Percentiles rank a stretch among this genome's conserved stretches.
These are phyloP conservation scores for Hylia prasina DNA, from an alignment of 2,113 vertebrate species.

Conservation along the genomic window DNA sequence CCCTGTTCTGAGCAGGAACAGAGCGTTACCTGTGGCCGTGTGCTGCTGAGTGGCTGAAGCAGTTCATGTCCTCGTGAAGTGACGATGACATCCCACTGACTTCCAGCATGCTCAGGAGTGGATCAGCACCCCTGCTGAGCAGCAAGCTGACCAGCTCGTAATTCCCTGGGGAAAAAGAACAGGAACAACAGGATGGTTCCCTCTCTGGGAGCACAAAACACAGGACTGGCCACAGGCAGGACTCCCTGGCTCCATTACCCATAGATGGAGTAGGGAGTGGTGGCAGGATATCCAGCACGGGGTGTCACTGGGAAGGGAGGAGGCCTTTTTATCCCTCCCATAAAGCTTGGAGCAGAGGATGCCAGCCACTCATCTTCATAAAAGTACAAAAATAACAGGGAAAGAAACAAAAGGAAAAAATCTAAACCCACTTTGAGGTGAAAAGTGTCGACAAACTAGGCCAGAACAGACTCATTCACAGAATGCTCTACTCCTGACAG, in stretches of 20 bases:
- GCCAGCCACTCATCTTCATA: background rate
- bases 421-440: background rate
- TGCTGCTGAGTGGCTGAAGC: conserved; percentile 94
- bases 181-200: background rate
- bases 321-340: background rate
- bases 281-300: background rate
- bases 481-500: background rate
- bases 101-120: conserved; percentile 84
- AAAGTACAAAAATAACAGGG: background rate
- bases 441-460: background rate
- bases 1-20: accelerated
- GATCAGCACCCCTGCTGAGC: conserved; percentile 87
- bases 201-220: background rate
- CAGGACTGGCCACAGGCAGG: background rate
- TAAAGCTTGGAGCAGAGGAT: background rate
- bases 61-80: conserved; percentile 94
- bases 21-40: conserved; percentile 89
- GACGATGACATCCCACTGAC: conserved; percentile 85
- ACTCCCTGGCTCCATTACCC: accelerated
- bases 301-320: background rate
- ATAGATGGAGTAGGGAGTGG: accelerated
- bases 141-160: conserved; percentile 94
- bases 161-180: conserved; percentile 76
- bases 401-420: background rate
- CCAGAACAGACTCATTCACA: background rate